Evolutionary conservation across 2,888 invertebrate genomes (phyloP).

Genomic region (Polydesmus complanatus): DNA sequence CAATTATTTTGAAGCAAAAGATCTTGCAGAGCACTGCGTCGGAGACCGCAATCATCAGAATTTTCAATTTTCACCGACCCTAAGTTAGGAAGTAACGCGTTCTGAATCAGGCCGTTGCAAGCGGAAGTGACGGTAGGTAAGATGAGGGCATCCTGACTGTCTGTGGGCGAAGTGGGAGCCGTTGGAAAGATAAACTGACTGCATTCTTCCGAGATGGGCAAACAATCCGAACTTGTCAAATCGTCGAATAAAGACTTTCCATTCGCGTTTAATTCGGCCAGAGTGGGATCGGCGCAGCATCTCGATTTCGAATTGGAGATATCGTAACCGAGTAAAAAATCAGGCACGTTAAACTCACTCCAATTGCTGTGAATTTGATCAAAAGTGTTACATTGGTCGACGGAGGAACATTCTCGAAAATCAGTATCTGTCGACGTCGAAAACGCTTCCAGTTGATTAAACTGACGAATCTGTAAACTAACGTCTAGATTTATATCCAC

Average conservation of each 20-base stretch:
- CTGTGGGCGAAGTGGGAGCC: conserved; percentile 4
- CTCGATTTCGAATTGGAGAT: neutral
- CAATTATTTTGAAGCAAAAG: conserved; percentile 4
- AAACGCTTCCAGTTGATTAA: neutral
- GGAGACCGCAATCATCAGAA: conserved; percentile 37
- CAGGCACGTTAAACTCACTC: neutral
- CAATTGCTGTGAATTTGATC: neutral
- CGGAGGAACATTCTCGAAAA: neutral
- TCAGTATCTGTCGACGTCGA: neutral
- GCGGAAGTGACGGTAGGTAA: conserved; percentile 31
- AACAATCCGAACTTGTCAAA: conserved; percentile 53
- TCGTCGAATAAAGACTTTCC: neutral
- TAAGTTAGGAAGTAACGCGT: neutral
- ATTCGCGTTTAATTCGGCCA: neutral
- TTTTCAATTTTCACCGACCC: neutral
- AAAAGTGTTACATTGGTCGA: neutral
- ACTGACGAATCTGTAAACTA: neutral
- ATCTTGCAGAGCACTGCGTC: conserved; percentile 41
- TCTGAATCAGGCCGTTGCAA: conserved; percentile 32
- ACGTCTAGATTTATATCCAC: neutral
- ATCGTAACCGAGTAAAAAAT: neutral
- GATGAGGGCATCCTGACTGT: conserved; percentile 24
- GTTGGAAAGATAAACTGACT: neutral
- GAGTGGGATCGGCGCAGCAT: neutral
- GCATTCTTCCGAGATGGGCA: conserved; percentile 54